Evolutionary conservation across 2,888 invertebrate genomes (phyloP), one percentile per base, ranked within the genome.

Genomic region (Andrena trimmerana): DNA sequence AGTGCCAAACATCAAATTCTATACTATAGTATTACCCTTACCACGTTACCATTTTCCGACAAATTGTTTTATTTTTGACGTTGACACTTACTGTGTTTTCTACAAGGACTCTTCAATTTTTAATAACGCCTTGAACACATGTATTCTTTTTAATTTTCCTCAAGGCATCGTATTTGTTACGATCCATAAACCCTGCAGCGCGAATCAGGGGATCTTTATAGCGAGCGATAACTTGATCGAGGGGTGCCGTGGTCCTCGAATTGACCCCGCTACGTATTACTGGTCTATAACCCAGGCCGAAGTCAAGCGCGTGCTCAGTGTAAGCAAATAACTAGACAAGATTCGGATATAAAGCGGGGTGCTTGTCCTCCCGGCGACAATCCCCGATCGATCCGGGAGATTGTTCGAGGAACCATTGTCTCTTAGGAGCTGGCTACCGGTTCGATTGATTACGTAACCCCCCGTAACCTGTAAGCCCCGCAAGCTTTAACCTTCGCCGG

Each of bases 401-500:
- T 74, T 69, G 81, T 65, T 65, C 73, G 54, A 65, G 70, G 59
- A 78, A 84, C 65, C 81, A 81, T 78, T 77, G 84, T 86, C 84
- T 72, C 73, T 74, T 76, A 73, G 78, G 78, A 78, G 63, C 31
- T 20, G 29, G 57, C 70, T 57, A 83, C 54, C 62, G 60, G 57
- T 66, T 78, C 83, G 78, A 88, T 88, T 86, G 88, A 88, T 88
- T 88, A 85, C 78, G 85, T 83, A 88, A 86, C 78, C 85, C 67
- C 20, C 79, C 72, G 78, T 83, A 74, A 77, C 80, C 78, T 57
- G 78, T 88, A 85, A 88, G 81, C 84, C 62, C 71, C 1, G 82
- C 70, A 83, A 72, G 83, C 84, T 74, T 59, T 76, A 75, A 82
- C 81, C 86, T 81, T 80, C 67, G 71, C 68, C 50, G 57, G 60